phyloP scores from a whole-genome alignment of 2,888 invertebrate genomes.

The Gonocerus acuteangulatus region DNA sequence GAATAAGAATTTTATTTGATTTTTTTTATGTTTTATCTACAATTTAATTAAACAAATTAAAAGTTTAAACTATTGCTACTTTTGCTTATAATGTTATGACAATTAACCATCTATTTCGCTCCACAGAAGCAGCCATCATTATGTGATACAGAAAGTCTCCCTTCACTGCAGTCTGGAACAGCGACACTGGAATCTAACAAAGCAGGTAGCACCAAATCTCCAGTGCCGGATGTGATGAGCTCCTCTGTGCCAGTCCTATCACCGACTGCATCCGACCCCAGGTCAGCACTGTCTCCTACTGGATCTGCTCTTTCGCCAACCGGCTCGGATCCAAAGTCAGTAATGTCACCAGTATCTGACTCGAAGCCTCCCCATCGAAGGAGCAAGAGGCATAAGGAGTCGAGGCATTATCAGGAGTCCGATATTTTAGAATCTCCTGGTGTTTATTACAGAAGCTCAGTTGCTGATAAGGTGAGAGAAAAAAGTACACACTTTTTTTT shows the following conservation, averaged over 20 bases:
- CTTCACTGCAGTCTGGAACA: slow-evolving; percentile 35
- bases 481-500: not conserved
- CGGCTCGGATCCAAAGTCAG: slow-evolving; percentile 30
- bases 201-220: slow-evolving; percentile 27
- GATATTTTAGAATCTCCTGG: slow-evolving; percentile 77
- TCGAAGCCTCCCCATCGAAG: slow-evolving; percentile 44
- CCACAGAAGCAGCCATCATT: slow-evolving; percentile 29
- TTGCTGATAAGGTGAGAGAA: slow-evolving; percentile 67
- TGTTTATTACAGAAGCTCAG: slow-evolving; percentile 73
- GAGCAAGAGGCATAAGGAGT: slow-evolving; percentile 44
- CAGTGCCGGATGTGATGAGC: slow-evolving; percentile 25
- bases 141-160: slow-evolving; percentile 36
- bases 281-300: slow-evolving; percentile 25
- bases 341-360: slow-evolving; percentile 34
- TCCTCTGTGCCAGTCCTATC: not conserved
- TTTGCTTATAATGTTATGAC: too few species aligned
- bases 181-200: slow-evolving; percentile 34
- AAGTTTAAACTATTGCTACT: too few species aligned
- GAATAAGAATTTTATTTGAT: too few species aligned
- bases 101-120: too few species aligned
- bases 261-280: slow-evolving; percentile 6
- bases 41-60: too few species aligned
- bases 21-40: too few species aligned
- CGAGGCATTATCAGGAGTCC: slow-evolving; percentile 57
- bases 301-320: slow-evolving; percentile 42